Evolutionary conservation across 2,888 invertebrate species (phyloP), one percentile per base, ranked within the genome.

Genomic region (Apamea crenata): DNA sequence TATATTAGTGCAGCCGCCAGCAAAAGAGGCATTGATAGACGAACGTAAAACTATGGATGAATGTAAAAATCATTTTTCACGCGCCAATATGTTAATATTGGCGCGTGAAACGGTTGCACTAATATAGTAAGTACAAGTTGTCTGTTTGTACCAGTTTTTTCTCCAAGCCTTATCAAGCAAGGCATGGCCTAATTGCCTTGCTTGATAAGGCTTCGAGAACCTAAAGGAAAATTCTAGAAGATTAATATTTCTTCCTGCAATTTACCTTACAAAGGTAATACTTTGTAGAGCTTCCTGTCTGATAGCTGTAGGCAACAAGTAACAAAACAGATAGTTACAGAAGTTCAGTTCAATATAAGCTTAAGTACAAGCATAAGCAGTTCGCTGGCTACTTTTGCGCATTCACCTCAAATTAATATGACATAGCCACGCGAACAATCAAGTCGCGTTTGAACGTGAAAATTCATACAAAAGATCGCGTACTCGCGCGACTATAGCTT

Each of bases 161-260:
- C n/a, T n/a, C n/a, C n/a, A n/a, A n/a, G n/a, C n/a, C n/a, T n/a
- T n/a, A n/a, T n/a, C n/a, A 78, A 83, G 83, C 36, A 61, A 83
- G 21, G 25, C 16, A 50, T 29, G 25, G 25, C 18, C 16, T 3
- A 12, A 50, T 29, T 18, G 25, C 18, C 16, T 3, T 50, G 25
- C 12, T 25, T 53, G 18, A 47, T 73, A 75, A 50, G 25, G n/a
- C 32, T 70, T 56, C 25, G 14, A 56, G 63, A 83, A 29, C 25
- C 25, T 66, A 66, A 70, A 66, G 32, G 25, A 82, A 77, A 16
- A 61, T 29, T 83, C 12, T 67, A 59, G 56, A 47, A 77, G 63
- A 70, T 32, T 72, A 68, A 76, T 76, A 61, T 59, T 69, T 25
- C 40, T 29, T 63, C 66, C 25, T 44, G 61, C 36, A 56, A 82